phyloP scores from a whole-genome alignment of 2,797 vertebrate species.

The Pipistrellus pipistrellus region DNA sequence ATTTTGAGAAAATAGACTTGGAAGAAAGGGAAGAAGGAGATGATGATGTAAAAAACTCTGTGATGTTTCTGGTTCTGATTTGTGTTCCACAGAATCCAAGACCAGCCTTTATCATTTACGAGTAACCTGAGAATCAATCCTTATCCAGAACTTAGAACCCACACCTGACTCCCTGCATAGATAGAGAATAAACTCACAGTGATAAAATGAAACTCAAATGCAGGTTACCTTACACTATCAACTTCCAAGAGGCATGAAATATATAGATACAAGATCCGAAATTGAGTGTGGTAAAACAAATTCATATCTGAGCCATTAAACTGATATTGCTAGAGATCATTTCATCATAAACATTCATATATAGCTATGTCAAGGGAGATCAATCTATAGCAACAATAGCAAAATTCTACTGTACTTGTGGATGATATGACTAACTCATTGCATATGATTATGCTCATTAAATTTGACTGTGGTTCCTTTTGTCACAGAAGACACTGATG shows the following conservation, averaged over 20 bases:
- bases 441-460: neutral
- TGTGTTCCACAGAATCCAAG: neutral
- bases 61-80: neutral
- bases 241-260: neutral
- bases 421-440: neutral
- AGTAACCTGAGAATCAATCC: neutral
- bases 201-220: neutral
- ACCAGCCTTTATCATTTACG: neutral
- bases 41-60: neutral
- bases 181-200: neutral
- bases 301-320: neutral
- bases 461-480: neutral
- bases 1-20: neutral
- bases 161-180: rapidly evolving
- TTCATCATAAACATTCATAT: neutral
- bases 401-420: neutral
- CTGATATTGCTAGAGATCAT: neutral
- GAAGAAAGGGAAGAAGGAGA: neutral
- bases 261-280: neutral
- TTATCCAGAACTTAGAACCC: neutral
- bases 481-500: neutral
- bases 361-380: neutral
- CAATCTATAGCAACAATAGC: neutral
- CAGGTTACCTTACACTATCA: rapidly evolving
- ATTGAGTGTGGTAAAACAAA: neutral